Percentiles rank a stretch among this genome's conserved stretches.
These are phyloP conservation scores for Siderastrea siderea DNA, from an alignment of 92 coral and sea anemone genomes.

Conservation along the genomic window DNA sequence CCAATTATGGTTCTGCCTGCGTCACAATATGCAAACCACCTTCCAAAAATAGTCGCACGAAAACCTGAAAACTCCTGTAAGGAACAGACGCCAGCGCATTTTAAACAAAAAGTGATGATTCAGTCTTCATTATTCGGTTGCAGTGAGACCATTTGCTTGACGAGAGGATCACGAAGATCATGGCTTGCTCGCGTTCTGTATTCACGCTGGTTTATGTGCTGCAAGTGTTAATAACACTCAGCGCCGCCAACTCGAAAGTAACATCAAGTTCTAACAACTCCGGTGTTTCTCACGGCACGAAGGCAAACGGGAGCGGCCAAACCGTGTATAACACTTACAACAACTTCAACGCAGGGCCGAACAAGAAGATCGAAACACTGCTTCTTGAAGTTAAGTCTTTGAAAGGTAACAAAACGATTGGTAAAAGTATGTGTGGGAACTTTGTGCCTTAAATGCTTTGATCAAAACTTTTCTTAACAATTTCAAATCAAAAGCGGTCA, in stretches of 20 bases:
- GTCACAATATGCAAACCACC: neutral
- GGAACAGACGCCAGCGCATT: neutral
- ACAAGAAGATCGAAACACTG: too few relatives aligned
- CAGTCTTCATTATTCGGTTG: neutral
- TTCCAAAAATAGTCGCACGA: neutral
- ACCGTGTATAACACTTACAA: neutral
- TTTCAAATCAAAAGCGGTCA: neutral
- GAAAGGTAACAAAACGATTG: too few relatives aligned
- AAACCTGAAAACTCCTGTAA: slow-evolving; percentile 7
- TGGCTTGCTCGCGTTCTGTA: neutral
- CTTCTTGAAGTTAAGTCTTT: too few relatives aligned
- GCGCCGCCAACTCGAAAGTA: neutral
- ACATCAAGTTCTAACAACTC: neutral
- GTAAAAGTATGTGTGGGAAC: too few relatives aligned
- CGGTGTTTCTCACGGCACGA: neutral
- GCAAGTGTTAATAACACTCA: neutral
- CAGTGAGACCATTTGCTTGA: neutral
- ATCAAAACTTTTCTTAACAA: too few relatives aligned
- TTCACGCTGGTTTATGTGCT: neutral
- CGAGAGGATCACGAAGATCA: neutral
- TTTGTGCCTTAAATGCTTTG: too few relatives aligned
- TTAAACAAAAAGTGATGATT: neutral
- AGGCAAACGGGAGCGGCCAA: neutral
- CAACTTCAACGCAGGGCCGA: too few relatives aligned
- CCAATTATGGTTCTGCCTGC: neutral